These are phyloP conservation scores for Brachionus paranguensis DNA, from an alignment of 1,140 invertebrate genomes.

Conservation along the genomic window DNA sequence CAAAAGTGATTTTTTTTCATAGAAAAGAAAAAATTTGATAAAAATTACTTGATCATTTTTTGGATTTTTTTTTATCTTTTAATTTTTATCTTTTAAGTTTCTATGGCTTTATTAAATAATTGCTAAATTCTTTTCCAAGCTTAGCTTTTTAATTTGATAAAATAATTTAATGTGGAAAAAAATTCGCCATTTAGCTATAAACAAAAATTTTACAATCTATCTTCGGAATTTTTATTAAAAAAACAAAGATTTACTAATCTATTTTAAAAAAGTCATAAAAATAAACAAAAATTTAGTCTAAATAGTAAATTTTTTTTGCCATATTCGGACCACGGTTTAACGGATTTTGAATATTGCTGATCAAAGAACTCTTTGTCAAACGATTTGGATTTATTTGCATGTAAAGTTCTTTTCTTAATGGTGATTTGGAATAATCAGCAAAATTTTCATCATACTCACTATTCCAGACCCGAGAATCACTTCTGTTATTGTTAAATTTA, in stretches of 20 bases:
- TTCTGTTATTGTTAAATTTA: background rate
- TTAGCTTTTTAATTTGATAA: too few species aligned
- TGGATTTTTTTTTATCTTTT: too few species aligned
- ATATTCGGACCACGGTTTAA: background rate
- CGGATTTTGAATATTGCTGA: slow-evolving; percentile 7
- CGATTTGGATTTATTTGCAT: slow-evolving; percentile 6
- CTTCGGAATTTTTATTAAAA: background rate
- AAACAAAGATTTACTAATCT: background rate
- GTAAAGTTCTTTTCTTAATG: background rate
- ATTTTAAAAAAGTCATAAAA: background rate
- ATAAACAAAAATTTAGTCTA: background rate
- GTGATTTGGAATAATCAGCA: slow-evolving; percentile 12
- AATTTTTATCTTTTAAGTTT: too few species aligned
- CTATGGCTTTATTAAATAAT: too few species aligned
- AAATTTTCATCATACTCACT: slow-evolving; percentile 40
- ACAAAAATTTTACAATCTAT: background rate
- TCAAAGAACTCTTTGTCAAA: slow-evolving; percentile 23
- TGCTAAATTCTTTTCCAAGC: too few species aligned
- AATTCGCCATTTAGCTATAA: background rate
- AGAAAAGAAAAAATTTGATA: too few species aligned
- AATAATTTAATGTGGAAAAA: too few species aligned
- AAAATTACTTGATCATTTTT: too few species aligned
- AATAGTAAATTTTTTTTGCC: slow-evolving; percentile 21
- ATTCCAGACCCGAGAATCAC: slow-evolving; percentile 21
- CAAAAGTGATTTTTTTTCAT: too few species aligned